These are phyloP conservation scores for Kryptolebias ocellatus DNA, from an alignment of 2,797 vertebrate species.

Conservation along the genomic window DNA sequence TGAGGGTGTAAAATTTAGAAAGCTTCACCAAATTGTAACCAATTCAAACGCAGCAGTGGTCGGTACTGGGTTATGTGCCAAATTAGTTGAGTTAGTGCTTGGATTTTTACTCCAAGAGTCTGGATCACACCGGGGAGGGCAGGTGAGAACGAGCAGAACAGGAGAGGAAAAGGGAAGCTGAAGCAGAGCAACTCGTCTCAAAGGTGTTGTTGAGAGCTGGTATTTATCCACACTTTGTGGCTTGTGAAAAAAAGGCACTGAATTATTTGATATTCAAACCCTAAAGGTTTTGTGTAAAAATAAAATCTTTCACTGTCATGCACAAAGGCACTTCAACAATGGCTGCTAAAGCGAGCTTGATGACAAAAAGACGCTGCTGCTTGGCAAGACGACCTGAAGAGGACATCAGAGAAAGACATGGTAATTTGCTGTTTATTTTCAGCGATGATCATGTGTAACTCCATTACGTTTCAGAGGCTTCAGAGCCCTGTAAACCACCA, in stretches of 20 bases:
- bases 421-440: slow-evolving; percentile 74
- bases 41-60: slow-evolving; percentile 57
- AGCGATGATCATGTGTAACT: slow-evolving; percentile 66
- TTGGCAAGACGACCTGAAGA: slow-evolving; percentile 59
- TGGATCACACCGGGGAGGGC: slow-evolving; percentile 54
- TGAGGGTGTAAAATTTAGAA: slow-evolving; percentile 50
- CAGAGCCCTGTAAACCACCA: slow-evolving; percentile 61
- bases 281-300: too few species aligned
- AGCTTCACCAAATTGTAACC: slow-evolving; percentile 51
- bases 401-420: slow-evolving; percentile 69
- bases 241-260: too few species aligned
- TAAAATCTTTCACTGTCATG: slow-evolving; percentile 12
- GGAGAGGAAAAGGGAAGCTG: slow-evolving; percentile 12
- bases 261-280: too few species aligned
- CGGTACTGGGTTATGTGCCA: slow-evolving; percentile 66
- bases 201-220: too few species aligned
- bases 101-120: slow-evolving; percentile 62
- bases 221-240: too few species aligned
- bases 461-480: slow-evolving; percentile 62
- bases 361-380: slow-evolving; percentile 71
- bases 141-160: slow-evolving; percentile 64
- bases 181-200: neutral
- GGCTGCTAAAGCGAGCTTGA: slow-evolving; percentile 52
- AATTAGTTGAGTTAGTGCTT: slow-evolving; percentile 64
- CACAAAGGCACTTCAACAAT: slow-evolving; percentile 56